Percentiles rank a stretch among this genome's conserved stretches.
These are phyloP conservation scores for Erythrolamprus reginae DNA, from an alignment of 2,113 vertebrate genomes.

Conservation along the genomic window DNA sequence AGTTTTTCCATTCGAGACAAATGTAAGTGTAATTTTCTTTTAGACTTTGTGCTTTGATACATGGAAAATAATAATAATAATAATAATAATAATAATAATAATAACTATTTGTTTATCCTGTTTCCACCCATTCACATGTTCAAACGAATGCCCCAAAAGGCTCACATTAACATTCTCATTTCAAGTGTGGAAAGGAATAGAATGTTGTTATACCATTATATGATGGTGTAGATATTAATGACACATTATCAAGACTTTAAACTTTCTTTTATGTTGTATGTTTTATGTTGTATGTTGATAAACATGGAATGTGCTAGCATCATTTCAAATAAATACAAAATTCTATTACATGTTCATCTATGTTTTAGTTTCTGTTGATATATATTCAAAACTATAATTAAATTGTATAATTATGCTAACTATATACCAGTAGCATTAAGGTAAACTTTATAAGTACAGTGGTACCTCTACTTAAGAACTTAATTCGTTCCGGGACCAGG, in stretches of 20 bases:
- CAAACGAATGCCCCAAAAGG: no score
- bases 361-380: not conserved
- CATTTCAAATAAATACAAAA: not conserved
- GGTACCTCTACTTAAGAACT: no score
- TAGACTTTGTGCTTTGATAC: not conserved
- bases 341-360: not conserved
- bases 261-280: not conserved
- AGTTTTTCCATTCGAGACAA: not conserved
- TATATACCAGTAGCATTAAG: not conserved
- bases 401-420: not conserved
- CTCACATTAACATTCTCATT: not conserved
- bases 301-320: not conserved
- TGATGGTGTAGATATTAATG: not conserved
- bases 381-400: not conserved
- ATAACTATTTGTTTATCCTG: not conserved
- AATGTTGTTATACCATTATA: not conserved
- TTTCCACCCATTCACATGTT: not conserved
- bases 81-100: no score
- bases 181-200: not conserved
- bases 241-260: not conserved
- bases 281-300: not conserved
- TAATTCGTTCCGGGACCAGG: no score
- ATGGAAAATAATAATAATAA: not conserved
- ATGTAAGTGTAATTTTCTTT: not conserved
- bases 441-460: not conserved